These are phyloP conservation scores for Cygnus atratus DNA, from an alignment of 2,113 vertebrate species.

Conservation along the genomic window DNA sequence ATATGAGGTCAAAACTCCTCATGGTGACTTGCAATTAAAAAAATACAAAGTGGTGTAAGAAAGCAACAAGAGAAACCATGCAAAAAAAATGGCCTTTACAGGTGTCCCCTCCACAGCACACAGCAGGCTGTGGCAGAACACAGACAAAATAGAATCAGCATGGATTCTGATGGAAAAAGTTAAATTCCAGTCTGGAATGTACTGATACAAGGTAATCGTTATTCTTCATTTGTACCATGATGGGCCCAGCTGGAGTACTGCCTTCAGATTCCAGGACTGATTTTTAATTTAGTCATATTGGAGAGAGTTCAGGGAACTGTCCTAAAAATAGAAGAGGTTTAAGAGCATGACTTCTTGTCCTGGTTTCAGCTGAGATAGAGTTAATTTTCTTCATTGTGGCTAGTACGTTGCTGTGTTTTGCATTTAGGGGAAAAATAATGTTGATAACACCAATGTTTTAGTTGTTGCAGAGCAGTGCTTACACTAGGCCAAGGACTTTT, in stretches of 20 bases:
- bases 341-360: background rate
- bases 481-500: too few species aligned
- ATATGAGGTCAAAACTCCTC: background rate
- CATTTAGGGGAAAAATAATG: too few species aligned
- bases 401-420: too few species aligned
- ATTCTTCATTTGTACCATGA: background rate
- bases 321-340: background rate
- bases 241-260: background rate
- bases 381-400: too few species aligned
- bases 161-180: background rate
- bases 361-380: too few species aligned
- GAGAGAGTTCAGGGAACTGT: background rate
- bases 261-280: background rate
- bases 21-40: background rate
- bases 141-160: background rate
- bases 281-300: background rate
- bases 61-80: background rate
- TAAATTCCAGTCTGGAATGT: background rate
- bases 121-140: background rate
- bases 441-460: too few species aligned
- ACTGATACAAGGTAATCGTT: background rate
- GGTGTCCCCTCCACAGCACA: too few species aligned
- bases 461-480: too few species aligned
- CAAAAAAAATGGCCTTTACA: accelerated
- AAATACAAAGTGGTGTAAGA: background rate